phyloP scores from a whole-genome alignment of 92 coral and sea anemone genomes.

The Parazoanthus swiftii region DNA sequence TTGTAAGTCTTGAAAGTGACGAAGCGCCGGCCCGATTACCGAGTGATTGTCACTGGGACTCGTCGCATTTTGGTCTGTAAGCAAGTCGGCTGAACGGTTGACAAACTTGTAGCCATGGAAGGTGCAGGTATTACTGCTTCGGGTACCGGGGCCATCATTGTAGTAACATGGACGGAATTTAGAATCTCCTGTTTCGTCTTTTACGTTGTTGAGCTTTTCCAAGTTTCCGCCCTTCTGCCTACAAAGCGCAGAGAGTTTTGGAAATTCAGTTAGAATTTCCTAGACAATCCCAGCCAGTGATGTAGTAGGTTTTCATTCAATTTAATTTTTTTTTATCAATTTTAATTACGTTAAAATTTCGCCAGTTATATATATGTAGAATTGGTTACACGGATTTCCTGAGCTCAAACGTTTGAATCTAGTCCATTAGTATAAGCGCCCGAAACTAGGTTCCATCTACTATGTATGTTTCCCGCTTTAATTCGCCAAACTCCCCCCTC shows the following conservation, averaged over 20 bases:
- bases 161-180: not conserved
- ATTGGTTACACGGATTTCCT: too few species aligned
- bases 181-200: not conserved
- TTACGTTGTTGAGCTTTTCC: not conserved
- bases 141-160: not conserved
- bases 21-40: not conserved
- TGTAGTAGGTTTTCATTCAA: too few species aligned
- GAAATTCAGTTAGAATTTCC: not conserved
- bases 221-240: conserved; percentile 7
- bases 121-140: not conserved
- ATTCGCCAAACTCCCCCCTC: too few species aligned
- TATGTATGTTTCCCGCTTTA: too few species aligned
- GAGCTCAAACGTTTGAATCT: too few species aligned
- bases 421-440: too few species aligned
- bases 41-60: not conserved
- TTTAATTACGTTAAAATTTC: too few species aligned
- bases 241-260: not conserved
- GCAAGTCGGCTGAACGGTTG: conserved; percentile 18
- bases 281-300: too few species aligned
- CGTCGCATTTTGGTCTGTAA: not conserved
- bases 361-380: too few species aligned
- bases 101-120: not conserved
- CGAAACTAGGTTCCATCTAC: too few species aligned
- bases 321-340: too few species aligned
- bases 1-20: not conserved